Percentiles rank a stretch among this genome's conserved stretches.
These are phyloP conservation scores for Polydrusus pterygomalis DNA, from an alignment of 2,888 invertebrate species.

Conservation along the genomic window DNA sequence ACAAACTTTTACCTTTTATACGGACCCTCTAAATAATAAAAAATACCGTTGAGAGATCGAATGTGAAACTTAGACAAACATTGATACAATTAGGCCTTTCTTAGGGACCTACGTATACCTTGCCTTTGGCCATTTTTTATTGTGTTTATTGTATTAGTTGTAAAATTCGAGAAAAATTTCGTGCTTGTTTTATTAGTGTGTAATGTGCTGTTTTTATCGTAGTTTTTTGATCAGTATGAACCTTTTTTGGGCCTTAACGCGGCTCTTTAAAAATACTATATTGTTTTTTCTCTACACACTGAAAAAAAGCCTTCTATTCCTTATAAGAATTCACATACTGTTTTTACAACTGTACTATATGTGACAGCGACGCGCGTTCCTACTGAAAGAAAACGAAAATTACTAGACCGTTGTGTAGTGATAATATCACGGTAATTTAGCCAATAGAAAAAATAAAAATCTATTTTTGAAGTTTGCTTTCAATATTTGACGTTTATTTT, in stretches of 20 bases:
- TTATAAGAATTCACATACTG: no score
- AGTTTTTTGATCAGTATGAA: not conserved
- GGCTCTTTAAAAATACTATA: not conserved
- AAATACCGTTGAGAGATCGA: slow-evolving; percentile 21
- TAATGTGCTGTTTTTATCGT: not conserved
- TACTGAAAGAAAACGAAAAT: no score
- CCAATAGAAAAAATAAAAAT: no score
- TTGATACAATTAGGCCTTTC: slow-evolving; percentile 25
- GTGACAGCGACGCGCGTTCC: no score
- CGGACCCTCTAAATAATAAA: slow-evolving; percentile 25
- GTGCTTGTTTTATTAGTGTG: not conserved
- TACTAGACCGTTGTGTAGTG: no score
- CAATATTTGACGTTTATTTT: no score
- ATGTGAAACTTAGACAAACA: slow-evolving; percentile 21
- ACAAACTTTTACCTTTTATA: slow-evolving; percentile 22
- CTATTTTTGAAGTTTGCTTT: no score
- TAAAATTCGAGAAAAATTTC: not conserved
- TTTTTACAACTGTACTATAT: no score
- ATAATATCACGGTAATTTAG: no score
- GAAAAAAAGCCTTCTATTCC: no score
- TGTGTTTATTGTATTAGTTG: slow-evolving; percentile 16
- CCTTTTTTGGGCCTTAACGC: not conserved
- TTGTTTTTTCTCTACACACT: no score
- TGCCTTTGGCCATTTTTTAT: slow-evolving; percentile 20
- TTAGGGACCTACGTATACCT: slow-evolving; percentile 4